These are phyloP conservation scores for Ibycter americanus DNA, from an alignment of 2,797 vertebrate genomes.

Conservation along the genomic window DNA sequence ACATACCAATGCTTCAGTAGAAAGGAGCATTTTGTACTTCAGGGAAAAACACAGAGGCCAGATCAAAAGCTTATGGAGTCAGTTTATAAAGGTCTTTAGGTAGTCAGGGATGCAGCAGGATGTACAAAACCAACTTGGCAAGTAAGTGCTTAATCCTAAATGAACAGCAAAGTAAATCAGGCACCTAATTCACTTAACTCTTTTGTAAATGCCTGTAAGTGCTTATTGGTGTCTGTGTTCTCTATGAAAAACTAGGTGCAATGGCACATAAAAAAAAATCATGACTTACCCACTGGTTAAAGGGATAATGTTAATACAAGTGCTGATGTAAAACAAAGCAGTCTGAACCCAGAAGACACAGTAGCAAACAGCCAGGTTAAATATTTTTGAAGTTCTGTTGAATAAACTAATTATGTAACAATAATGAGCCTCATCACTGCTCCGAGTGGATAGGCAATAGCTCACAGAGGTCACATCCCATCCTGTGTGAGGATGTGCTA, in stretches of 20 bases:
- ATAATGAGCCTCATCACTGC: fast-evolving
- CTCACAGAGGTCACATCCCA: fast-evolving
- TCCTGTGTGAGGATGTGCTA: neutral
- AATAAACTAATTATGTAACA: neutral
- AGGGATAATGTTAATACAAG: slow-evolving; percentile 46
- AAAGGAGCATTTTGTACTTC: slow-evolving; percentile 44
- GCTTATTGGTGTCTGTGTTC: neutral
- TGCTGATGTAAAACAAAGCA: slow-evolving; percentile 42
- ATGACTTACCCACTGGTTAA: neutral
- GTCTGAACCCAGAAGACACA: neutral
- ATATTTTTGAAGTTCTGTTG: neutral
- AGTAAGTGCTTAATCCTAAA: neutral
- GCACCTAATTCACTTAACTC: neutral
- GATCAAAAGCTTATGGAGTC: slow-evolving; percentile 59
- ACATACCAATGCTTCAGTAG: neutral
- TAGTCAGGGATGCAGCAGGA: slow-evolving; percentile 10
- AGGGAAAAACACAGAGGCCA: slow-evolving; percentile 42
- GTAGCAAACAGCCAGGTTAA: neutral
- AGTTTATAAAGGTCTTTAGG: neutral
- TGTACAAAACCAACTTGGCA: neutral
- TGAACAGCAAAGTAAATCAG: neutral
- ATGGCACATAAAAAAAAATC: neutral
- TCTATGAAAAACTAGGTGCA: neutral
- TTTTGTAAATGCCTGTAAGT: neutral
- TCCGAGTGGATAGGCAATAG: fast-evolving